Evolutionary conservation across 1,140 invertebrate genomes (phyloP).

Genomic region (Drosophila quadrilineata): DNA sequence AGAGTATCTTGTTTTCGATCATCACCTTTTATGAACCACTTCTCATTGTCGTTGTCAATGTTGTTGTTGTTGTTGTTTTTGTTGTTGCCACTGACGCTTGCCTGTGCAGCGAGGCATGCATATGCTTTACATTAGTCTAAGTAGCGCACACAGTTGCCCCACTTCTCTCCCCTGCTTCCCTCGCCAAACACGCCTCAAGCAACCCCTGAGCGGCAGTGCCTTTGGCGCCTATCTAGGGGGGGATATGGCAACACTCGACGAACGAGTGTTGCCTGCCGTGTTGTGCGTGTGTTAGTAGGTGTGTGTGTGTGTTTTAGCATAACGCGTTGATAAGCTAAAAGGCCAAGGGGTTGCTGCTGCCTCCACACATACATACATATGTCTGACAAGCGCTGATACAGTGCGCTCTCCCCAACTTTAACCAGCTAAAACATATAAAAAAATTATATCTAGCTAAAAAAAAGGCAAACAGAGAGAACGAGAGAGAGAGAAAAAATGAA

Average conservation of each 20-base stretch:
- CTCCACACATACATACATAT: conserved; percentile 22
- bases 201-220: conserved; percentile 27
- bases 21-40: background rate
- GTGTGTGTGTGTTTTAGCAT: conserved; percentile 50
- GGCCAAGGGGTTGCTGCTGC: conserved; percentile 48
- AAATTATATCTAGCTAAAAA: too few relatives aligned
- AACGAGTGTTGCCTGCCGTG: conserved; percentile 1
- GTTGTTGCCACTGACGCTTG: conserved; percentile 9
- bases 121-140: conserved; percentile 73
- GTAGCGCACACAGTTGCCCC: conserved; percentile 50
- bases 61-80: conserved; percentile 52
- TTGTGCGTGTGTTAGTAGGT: background rate
- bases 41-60: conserved; percentile 47
- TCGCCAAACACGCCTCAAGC: background rate
- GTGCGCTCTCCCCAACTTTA: too few relatives aligned
- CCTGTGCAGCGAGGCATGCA: conserved; percentile 70
- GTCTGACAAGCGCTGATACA: conserved; percentile 19
- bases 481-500: conserved; percentile 25
- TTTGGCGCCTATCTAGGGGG: conserved; percentile 50
- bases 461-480: too few relatives aligned
- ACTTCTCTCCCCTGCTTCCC: background rate
- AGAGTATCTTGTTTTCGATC: background rate
- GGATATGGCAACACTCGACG: conserved; percentile 14
- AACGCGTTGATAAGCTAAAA: conserved; percentile 73
- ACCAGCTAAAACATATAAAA: conserved; percentile 32